Conservation (phyloP, 2,797 vertebrate species). For the Esox masquinongy region DNA sequence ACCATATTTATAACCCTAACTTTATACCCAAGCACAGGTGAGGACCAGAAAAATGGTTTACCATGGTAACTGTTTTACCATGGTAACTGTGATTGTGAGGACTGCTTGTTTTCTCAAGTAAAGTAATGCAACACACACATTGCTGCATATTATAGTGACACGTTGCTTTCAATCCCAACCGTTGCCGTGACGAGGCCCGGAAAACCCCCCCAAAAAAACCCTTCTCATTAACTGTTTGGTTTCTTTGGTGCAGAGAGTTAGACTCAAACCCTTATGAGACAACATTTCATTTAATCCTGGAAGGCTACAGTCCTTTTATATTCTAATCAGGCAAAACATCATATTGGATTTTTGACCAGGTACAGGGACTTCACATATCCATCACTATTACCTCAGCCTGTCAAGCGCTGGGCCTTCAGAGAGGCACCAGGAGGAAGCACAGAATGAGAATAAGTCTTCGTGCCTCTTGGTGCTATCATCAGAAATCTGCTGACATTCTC, state of each 20-base stretch:
- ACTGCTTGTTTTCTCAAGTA: no score
- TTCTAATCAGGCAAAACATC: slow-evolving; percentile 51
- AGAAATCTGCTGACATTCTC: slow-evolving; percentile 34
- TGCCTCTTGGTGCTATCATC: slow-evolving; percentile 21
- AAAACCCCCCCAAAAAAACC: no score
- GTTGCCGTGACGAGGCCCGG: background rate
- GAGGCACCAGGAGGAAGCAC: slow-evolving; percentile 9
- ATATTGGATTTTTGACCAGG: slow-evolving; percentile 53
- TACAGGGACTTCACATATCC: slow-evolving; percentile 36
- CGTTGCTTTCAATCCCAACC: background rate
- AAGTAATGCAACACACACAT: background rate
- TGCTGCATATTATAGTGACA: background rate
- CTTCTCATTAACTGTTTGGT: slow-evolving; percentile 8
- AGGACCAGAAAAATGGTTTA: no score
- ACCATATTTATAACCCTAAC: no score
- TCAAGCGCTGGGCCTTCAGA: slow-evolving; percentile 17
- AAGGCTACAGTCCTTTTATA: slow-evolving; percentile 28
- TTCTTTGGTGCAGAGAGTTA: slow-evolving; percentile 17
- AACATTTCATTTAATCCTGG: slow-evolving; percentile 21
- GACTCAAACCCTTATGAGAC: slow-evolving; percentile 14
- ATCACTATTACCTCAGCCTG: slow-evolving; percentile 27
- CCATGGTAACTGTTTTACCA: no score
- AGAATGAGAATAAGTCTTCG: slow-evolving; percentile 33
- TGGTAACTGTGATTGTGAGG: no score
- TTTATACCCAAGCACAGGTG: no score